Base-by-base conservation (phyloP, 2,113 vertebrate genomes). In the Thomomys bottae region DNA sequence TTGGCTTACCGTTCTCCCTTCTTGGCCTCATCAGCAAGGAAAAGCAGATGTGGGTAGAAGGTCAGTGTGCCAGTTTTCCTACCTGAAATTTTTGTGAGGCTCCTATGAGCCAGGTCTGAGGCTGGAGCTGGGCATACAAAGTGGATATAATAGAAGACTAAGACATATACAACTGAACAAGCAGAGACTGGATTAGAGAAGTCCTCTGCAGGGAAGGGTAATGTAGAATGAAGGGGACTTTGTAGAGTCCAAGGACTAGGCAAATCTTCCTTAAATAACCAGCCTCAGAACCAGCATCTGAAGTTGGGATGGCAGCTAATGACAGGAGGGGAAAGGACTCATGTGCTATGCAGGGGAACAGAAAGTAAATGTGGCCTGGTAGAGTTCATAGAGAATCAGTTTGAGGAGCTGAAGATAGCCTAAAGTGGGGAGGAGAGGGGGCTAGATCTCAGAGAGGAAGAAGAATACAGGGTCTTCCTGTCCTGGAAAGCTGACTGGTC, bases 361-460 rank as follows among this genome's bases (percentile, higher is more conserved):
- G 8, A 0, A 0, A 7, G 12, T 21, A 2, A 24, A 1, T 17
- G 40, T 59, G 14, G 21, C 2, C 0, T 8, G 11, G 45, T 54
- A 21, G 30, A 30, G 17, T 54, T 24, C 18, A 18, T 2, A 8
- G 54, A 40, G 1, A 26, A 68, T 8, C 80, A 63, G 12, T 34
- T 0, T 76, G 76, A 45, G 77, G 57, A 59, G 30, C 18, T 59
- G 7, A 89, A 61, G 15, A 32, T 54, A 67, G 68, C 20, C 28
- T 1, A 14, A 17, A 5, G 17, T n/a, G n/a, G n/a, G 20, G 2
- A 17, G 17, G 36, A 32, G 70, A 0, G 4, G 42, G 36, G 3
- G 5, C 59, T 61, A 23, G 11, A 61, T 38, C 45, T 5, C 38
- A 67, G 20, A 59, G 30, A 17, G 3, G 68, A 63, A 28, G 36